These are phyloP conservation scores for Corythornis cristatus DNA, from an alignment of 2,113 vertebrate genomes.

Conservation along the genomic window DNA sequence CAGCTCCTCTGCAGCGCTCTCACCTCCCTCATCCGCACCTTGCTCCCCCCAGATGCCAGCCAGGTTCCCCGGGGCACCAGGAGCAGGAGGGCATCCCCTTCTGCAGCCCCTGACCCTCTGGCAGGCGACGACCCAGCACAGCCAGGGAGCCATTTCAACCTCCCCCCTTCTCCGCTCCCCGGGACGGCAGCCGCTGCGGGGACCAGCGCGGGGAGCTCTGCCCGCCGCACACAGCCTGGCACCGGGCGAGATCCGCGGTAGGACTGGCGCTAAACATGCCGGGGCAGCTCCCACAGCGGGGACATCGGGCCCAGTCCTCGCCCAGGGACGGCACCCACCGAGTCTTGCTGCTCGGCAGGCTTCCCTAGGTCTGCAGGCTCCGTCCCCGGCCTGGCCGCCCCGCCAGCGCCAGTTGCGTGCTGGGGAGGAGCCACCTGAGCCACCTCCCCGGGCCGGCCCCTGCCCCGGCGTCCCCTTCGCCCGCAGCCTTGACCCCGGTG, in stretches of 20 bases:
- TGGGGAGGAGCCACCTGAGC: not conserved
- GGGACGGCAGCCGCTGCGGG: rapidly evolving
- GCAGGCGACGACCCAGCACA: not conserved
- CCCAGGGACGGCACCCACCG: not conserved
- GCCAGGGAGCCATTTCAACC: not conserved
- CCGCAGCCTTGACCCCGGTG: constrained; percentile 30
- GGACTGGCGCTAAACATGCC: too few species aligned
- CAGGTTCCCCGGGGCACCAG: rapidly evolving
- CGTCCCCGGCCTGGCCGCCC: not conserved
- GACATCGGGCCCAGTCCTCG: too few species aligned
- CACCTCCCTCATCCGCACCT: rapidly evolving
- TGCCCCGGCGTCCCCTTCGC: constrained; percentile 3
- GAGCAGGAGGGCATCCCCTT: not conserved
- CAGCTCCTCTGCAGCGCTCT: rapidly evolving
- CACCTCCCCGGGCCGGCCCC: not conserved
- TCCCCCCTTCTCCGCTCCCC: not conserved
- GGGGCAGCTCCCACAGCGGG: not conserved
- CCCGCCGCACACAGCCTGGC: not conserved
- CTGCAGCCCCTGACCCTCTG: rapidly evolving
- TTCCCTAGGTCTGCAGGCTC: rapidly evolving
- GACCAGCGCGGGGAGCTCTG: not conserved
- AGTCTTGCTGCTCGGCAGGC: too few species aligned
- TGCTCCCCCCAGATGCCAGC: not conserved
- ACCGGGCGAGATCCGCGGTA: too few species aligned
- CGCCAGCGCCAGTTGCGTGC: not conserved